Percentiles rank a stretch among this genome's conserved stretches.
Evolutionary conservation across 1,140 invertebrate genomes (phyloP).

Genomic region (Monochamus saltuarius): DNA sequence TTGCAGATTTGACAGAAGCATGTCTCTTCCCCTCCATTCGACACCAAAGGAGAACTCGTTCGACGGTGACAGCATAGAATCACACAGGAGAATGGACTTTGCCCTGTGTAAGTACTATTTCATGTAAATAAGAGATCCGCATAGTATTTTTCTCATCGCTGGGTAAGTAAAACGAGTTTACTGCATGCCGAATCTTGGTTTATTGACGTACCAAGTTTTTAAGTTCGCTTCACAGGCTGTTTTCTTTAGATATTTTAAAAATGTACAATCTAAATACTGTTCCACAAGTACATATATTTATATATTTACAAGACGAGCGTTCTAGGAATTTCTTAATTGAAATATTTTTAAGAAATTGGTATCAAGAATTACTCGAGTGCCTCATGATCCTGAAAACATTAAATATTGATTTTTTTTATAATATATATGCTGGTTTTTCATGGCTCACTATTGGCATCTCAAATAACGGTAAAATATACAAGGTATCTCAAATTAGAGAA

Average conservation of each 20-base stretch:
- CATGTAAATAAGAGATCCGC: neutral
- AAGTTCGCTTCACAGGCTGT: constrained; percentile 16
- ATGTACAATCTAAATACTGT: too few relatives aligned
- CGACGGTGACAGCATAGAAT: constrained; percentile 50
- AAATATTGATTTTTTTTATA: too few relatives aligned
- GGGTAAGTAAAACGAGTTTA: constrained; percentile 11
- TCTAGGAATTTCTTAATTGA: constrained; percentile 1
- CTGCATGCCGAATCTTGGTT: constrained; percentile 29
- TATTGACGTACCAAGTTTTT: constrained; percentile 32
- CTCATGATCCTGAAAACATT: too few relatives aligned
- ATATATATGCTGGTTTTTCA: too few relatives aligned
- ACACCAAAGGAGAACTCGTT: constrained; percentile 54
- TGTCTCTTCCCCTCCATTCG: constrained; percentile 62
- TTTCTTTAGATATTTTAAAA: too few relatives aligned
- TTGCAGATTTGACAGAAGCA: constrained; percentile 65
- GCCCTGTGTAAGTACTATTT: constrained; percentile 65
- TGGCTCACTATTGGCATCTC: too few relatives aligned
- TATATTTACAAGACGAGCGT: neutral
- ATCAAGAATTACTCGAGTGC: too few relatives aligned
- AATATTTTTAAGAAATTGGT: neutral
- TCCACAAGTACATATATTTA: too few relatives aligned
- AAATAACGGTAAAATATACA: too few relatives aligned
- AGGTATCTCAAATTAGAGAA: too few relatives aligned
- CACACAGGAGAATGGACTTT: constrained; percentile 64
- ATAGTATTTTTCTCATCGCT: neutral